Evolutionary conservation across 2,888 invertebrate genomes (phyloP), one percentile per base, ranked within the genome.

Genomic region (Cataglyphis albicans): DNA sequence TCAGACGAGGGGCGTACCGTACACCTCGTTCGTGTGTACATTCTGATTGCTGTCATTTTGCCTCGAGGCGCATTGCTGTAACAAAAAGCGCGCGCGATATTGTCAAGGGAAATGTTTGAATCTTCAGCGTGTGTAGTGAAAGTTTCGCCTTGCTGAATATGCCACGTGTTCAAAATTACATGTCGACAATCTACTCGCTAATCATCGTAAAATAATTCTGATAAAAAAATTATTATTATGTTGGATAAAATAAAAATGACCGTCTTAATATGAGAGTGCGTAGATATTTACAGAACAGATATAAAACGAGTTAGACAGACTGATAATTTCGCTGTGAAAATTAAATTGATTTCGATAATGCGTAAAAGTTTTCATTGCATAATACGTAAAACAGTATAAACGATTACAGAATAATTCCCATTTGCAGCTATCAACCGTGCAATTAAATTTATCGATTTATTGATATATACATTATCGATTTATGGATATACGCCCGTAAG

Each of bases 41-140:
- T 97, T 97, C 95, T 97, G 97, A 95, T 97, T 97, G 91, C 97
- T 97, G 95, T 97, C 97, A 94, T 97, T 97, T 91, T 96, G 97
- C 93, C 97, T 96, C 85, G 96, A 96, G 82, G 97, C 96, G 94
- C 97, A 97, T 96, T 97, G 97, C 97, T 97, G 96, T 38, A 96
- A 96, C 93, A 94, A 91, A 84, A 82, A 38, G 18, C 41, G 4
- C 44, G 32, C 35, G 18, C 44, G n/a, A 25, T 9, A 7, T 15
- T 61, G 25, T 59, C 29, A 72, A 72, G 12, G 1, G 59, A 61
- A 9, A 25, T 59, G 70, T 25, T 38, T 32, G 32, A 25, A 35
- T 12, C 35, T 15, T 52, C 1, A 10, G 35, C 15, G 52, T 25
- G 25, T 21, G 29, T 44, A 74, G 25, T 21, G 41, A 73, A n/a